Conservation (phyloP, 2,797 vertebrate species). For the Cygnus olor region DNA sequence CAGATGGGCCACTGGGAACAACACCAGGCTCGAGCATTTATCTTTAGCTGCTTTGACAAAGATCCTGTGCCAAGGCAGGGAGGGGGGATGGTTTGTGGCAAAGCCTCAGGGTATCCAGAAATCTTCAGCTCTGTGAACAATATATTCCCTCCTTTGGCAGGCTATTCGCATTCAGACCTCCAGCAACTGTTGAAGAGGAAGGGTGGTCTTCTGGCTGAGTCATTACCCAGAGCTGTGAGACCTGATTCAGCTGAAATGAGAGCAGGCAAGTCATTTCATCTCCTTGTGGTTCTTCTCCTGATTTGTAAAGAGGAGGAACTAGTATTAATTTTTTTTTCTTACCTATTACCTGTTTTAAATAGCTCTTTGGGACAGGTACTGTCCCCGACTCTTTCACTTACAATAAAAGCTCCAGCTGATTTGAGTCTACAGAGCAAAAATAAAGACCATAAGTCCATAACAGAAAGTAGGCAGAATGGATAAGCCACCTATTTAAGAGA, state of each 20-base stretch:
- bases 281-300: not conserved
- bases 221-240: not conserved
- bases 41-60: not conserved
- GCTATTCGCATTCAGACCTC: not conserved
- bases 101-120: not conserved
- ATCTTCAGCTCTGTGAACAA: not conserved
- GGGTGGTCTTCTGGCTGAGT: not conserved
- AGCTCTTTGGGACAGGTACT: not conserved
- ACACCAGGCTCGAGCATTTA: not conserved
- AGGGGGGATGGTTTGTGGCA: not conserved
- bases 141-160: not conserved
- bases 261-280: not conserved
- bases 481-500: not conserved
- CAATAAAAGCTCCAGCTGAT: not conserved
- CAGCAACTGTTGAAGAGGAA: not conserved
- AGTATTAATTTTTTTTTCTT: not conserved
- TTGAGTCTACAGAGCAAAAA: not conserved
- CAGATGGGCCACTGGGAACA: not conserved
- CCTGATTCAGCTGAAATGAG: not conserved
- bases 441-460: not conserved
- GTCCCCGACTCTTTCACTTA: not conserved
- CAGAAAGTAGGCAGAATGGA: not conserved
- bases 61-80: not conserved
- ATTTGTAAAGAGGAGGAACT: not conserved
- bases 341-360: not conserved